Evolutionary conservation across 92 coral and sea anemone species (phyloP), one percentile per base, ranked within the genome.

Genomic region (Scolanthus callimorphus): DNA sequence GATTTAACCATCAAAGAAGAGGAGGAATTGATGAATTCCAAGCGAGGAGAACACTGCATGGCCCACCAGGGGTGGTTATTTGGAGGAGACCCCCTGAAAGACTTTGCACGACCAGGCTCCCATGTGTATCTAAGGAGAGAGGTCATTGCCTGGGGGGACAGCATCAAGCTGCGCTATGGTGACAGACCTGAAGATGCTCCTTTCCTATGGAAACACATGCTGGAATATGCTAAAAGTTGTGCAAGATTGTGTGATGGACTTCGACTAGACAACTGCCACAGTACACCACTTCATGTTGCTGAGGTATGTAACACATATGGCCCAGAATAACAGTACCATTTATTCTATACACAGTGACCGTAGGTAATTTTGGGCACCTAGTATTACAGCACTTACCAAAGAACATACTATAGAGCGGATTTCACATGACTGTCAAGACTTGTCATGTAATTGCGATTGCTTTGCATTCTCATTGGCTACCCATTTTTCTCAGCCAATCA

Each of bases 261-360:
- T 74, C 95, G 98, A 6, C 67, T 92, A 52, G 98, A 92, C 62
- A 92, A 92, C 50, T 92, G 98, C 49, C 96, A 92, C 60, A 92
- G 98, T 39, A 88, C 95, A n/a, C 98, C 98, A n/a, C 73, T 92
- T 0, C 98, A 92, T 63, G 98, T 88, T 13, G 98, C 96, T 26
- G 96, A 92, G 98, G 98, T 92, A 48, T 63, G 70, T 28, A n/a
- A n/a, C n/a, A n/a, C n/a, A n/a, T n/a, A n/a, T n/a, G n/a, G n/a
- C n/a, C n/a, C n/a, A n/a, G n/a, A n/a, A n/a, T n/a, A n/a, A n/a
- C n/a, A n/a, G n/a, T n/a, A n/a, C n/a, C n/a, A n/a, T n/a, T n/a
- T n/a, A n/a, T n/a, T n/a, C n/a, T n/a, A n/a, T n/a, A n/a, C n/a
- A n/a, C n/a, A n/a, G n/a, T n/a, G n/a, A n/a, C n/a, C n/a, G n/a